A percentile compares a stretch with the other conserved stretches of the same genome.
Conservation (phyloP, 2,113 vertebrate genomes). For the Macaca mulatta region DNA sequence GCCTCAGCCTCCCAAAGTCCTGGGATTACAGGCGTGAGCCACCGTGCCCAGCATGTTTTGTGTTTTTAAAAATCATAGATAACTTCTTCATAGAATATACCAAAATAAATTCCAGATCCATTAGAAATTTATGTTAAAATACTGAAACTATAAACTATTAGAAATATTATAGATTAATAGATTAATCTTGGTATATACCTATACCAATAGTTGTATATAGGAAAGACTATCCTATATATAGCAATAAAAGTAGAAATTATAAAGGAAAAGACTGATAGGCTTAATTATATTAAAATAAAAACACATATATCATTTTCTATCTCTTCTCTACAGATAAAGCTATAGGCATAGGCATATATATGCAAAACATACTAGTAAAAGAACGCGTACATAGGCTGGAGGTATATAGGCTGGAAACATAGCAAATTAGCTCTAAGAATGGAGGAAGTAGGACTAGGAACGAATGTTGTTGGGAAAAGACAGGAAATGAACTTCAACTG, state of each 20-base stretch:
- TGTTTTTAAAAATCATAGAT: not conserved
- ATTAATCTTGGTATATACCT: not conserved
- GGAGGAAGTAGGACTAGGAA: rapidly evolving
- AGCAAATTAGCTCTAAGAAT: not conserved
- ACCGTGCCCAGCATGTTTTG: too few species aligned
- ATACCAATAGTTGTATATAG: not conserved
- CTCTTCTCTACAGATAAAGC: not conserved
- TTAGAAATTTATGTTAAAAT: not conserved
- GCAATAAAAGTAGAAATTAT: not conserved
- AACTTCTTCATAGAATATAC: not conserved
- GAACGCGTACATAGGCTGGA: not conserved
- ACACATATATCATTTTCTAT: not conserved
- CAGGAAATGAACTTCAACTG: rapidly evolving
- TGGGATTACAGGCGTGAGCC: too few species aligned
- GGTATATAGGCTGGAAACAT: not conserved
- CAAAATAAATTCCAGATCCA: conserved; percentile 25
- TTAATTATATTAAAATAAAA: not conserved
- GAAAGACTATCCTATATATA: not conserved
- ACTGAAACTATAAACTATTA: not conserved
- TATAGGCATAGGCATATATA: not conserved
- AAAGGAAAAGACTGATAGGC: not conserved
- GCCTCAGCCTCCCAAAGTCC: too few species aligned
- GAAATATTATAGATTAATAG: not conserved
- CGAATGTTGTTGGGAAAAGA: not conserved
- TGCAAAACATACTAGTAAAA: not conserved